Evolutionary conservation across 2,888 invertebrate species (phyloP).

Genomic region (Rotaria sp.): DNA sequence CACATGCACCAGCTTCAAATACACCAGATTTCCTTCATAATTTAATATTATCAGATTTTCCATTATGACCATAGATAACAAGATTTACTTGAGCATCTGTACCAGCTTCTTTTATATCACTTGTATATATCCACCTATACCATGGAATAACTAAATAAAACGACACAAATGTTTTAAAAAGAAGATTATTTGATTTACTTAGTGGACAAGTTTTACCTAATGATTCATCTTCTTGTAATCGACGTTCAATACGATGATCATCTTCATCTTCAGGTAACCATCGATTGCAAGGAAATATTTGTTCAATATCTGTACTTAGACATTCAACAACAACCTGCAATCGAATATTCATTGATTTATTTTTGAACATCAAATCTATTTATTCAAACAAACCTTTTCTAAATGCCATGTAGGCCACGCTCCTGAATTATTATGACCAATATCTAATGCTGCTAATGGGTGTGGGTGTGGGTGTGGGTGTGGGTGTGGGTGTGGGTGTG

Average conservation of each 20-base stretch:
- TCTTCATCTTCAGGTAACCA: slow-evolving; percentile 53
- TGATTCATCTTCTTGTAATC: slow-evolving; percentile 49
- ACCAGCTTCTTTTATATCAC: slow-evolving; percentile 50
- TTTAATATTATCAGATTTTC: slow-evolving; percentile 52
- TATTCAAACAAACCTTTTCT: no score
- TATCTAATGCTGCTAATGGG: no score
- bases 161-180: no score
- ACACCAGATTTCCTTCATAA: slow-evolving; percentile 51
- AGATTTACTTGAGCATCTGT: slow-evolving; percentile 54
- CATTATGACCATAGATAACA: slow-evolving; percentile 52
- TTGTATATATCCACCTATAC: slow-evolving; percentile 51
- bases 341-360: no score
- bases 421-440: no score
- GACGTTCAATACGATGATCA: slow-evolving; percentile 51
- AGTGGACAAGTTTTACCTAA: slow-evolving; percentile 48
- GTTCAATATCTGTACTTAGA: slow-evolving; percentile 52
- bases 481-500: no score
- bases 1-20: slow-evolving; percentile 52
- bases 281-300: slow-evolving; percentile 51
- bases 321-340: slow-evolving; percentile 53
- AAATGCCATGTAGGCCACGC: no score
- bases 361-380: no score
- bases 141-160: slow-evolving; percentile 45
- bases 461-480: no score
- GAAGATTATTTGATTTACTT: slow-evolving; percentile 45